A percentile compares a stretch with the other conserved stretches of the same genome.
Evolutionary conservation across 2,797 vertebrate species (phyloP).

Genomic region (Schizopygopsis pylzovi): DNA sequence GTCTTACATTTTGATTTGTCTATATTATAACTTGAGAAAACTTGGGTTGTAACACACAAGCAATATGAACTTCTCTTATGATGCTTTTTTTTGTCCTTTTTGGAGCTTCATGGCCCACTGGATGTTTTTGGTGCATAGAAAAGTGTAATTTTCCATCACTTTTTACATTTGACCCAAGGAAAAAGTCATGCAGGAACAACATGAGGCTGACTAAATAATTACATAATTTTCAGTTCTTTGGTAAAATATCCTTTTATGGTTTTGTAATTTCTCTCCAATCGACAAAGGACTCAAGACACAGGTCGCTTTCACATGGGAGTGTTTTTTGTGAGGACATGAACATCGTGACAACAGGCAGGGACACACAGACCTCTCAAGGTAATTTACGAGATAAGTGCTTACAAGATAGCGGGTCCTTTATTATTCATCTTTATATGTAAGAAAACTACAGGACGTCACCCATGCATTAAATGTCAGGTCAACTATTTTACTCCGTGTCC

Average conservation of each 20-base stretch:
- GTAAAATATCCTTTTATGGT: background rate
- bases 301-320: background rate
- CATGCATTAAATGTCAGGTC: constrained; percentile 7
- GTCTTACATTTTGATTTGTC: background rate
- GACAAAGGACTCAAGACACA: background rate
- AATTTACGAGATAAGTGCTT: background rate
- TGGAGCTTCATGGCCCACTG: background rate
- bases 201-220: background rate
- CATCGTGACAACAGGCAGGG: background rate
- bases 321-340: background rate
- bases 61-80: background rate
- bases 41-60: background rate
- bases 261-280: background rate
- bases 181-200: background rate
- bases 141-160: background rate
- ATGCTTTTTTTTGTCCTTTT: background rate
- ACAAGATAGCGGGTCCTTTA: background rate
- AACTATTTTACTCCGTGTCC: constrained; percentile 16
- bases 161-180: background rate
- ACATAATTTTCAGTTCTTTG: background rate
- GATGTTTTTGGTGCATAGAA: background rate
- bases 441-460: background rate
- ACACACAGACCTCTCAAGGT: background rate
- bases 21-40: background rate
- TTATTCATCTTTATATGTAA: constrained; percentile 9